Evolutionary conservation across 1,140 invertebrate genomes (phyloP).

Genomic region (Bilobella aurantiaca): DNA sequence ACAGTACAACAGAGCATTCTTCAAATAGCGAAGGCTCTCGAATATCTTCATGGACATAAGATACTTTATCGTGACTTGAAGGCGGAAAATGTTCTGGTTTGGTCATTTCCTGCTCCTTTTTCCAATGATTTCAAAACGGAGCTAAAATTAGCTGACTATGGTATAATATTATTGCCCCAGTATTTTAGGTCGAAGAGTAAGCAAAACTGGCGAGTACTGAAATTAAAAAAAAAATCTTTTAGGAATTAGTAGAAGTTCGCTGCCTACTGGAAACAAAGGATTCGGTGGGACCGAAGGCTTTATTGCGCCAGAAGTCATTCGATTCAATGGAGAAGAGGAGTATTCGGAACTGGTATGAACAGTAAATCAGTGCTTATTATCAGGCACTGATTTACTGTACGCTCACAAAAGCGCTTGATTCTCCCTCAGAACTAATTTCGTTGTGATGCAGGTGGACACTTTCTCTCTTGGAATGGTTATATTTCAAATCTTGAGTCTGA

Average conservation of each 20-base stretch:
- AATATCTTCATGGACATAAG: constrained; percentile 86
- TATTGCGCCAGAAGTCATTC: constrained; percentile 58
- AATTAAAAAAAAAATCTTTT: too few species aligned
- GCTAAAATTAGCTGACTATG: constrained; percentile 92
- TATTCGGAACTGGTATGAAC: constrained; percentile 94
- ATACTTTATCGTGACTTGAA: constrained; percentile 96
- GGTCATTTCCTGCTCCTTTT: constrained; percentile 74
- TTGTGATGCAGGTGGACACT: constrained; percentile 70
- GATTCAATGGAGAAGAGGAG: constrained; percentile 95
- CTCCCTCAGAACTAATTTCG: neutral
- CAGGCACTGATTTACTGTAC: too few species aligned
- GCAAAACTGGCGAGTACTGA: too few species aligned
- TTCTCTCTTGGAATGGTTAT: constrained; percentile 99
- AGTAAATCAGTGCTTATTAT: too few species aligned
- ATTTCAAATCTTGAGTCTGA: constrained; percentile 86
- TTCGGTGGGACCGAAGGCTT: constrained; percentile 96
- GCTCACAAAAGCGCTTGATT: too few species aligned
- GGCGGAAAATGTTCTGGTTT: constrained; percentile 95
- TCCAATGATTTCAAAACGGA: constrained; percentile 46
- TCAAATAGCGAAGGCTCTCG: constrained; percentile 85
- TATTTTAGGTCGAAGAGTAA: too few species aligned
- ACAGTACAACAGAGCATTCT: constrained; percentile 74
- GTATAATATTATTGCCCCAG: too few species aligned
- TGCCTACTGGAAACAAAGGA: constrained; percentile 81
- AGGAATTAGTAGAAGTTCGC: constrained; percentile 75